These are phyloP conservation scores for Cremastobaeus sp. DNA, from an alignment of 2,888 invertebrate species.

Conservation along the genomic window DNA sequence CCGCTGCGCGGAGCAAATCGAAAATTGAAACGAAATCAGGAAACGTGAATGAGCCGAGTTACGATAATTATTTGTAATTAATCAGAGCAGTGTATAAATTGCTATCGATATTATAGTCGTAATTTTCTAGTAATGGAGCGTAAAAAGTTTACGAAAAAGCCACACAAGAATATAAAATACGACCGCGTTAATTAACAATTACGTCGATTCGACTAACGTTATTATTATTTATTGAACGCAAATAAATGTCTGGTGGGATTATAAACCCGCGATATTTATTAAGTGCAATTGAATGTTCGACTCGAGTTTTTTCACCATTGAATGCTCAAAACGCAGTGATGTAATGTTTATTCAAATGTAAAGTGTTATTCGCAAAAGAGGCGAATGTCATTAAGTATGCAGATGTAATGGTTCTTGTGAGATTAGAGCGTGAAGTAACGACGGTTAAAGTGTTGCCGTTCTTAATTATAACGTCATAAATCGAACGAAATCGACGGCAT, in stretches of 20 bases:
- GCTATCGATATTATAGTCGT: too few relatives aligned
- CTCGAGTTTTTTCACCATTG: slow-evolving; percentile 5
- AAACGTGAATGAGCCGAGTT: too few relatives aligned
- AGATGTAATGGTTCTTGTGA: slow-evolving; percentile 6
- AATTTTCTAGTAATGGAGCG: too few relatives aligned
- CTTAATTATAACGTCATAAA: slow-evolving; percentile 18
- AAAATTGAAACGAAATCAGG: too few relatives aligned
- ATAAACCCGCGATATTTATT: slow-evolving; percentile 20
- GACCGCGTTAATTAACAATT: slow-evolving; percentile 38
- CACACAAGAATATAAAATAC: too few relatives aligned
- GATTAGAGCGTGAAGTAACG: slow-evolving; percentile 7
- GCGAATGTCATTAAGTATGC: slow-evolving; percentile 18
- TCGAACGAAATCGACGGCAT: slow-evolving; percentile 1
- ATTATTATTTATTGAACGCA: slow-evolving; percentile 21
- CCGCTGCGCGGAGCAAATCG: too few relatives aligned
- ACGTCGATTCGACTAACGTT: slow-evolving; percentile 6
- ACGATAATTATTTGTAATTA: too few relatives aligned
- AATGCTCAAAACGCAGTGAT: slow-evolving; percentile 17
- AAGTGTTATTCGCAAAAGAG: slow-evolving; percentile 9
- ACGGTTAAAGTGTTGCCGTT: slow-evolving; percentile 4
- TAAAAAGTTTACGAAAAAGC: too few relatives aligned
- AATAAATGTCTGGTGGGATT: slow-evolving; percentile 13
- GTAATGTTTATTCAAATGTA: slow-evolving; percentile 28
- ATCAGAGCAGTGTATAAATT: too few relatives aligned
- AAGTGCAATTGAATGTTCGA: slow-evolving; percentile 28